phyloP scores from a whole-genome alignment of 2,888 invertebrate species.

The Andrena camellia region DNA sequence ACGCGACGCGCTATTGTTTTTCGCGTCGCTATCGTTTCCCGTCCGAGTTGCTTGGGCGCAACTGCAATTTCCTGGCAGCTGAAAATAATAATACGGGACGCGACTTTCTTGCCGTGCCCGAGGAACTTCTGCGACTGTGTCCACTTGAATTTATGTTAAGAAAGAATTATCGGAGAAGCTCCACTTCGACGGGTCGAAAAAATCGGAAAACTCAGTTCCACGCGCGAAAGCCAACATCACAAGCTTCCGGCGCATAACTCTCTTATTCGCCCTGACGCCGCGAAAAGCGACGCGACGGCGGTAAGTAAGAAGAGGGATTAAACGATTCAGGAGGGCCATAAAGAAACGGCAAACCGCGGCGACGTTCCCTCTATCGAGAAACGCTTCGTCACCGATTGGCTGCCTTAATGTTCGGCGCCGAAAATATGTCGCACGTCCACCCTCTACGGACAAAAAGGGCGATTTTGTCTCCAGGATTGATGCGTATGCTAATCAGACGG shows the following conservation, averaged over 20 bases:
- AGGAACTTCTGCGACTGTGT: too few relatives aligned
- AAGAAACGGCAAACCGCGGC: conserved; percentile 23
- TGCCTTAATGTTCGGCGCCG: conserved; percentile 42
- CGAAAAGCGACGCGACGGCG: neutral
- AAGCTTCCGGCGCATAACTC: neutral
- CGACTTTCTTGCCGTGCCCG: too few relatives aligned
- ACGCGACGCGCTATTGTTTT: too few relatives aligned
- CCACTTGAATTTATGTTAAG: neutral
- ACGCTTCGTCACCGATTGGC: conserved; percentile 62
- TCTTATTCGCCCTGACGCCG: neutral
- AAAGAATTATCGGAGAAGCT: neutral
- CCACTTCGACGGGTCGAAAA: neutral
- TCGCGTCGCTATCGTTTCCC: too few relatives aligned
- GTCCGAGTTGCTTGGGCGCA: too few relatives aligned
- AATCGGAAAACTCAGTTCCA: neutral
- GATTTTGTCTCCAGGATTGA: conserved; percentile 49
- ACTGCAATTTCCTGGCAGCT: too few relatives aligned
- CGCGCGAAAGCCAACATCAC: neutral
- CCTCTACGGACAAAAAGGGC: conserved; percentile 34
- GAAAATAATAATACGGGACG: too few relatives aligned
- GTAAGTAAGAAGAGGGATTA: neutral
- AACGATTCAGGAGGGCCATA: neutral
- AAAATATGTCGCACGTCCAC: conserved; percentile 54
- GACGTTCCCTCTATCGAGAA: conserved; percentile 54
- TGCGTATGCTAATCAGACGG: conserved; percentile 62